Percentiles rank a stretch among this genome's conserved stretches.
Conservation (phyloP, 2,113 vertebrate species). For the Cichladusa arquata region DNA sequence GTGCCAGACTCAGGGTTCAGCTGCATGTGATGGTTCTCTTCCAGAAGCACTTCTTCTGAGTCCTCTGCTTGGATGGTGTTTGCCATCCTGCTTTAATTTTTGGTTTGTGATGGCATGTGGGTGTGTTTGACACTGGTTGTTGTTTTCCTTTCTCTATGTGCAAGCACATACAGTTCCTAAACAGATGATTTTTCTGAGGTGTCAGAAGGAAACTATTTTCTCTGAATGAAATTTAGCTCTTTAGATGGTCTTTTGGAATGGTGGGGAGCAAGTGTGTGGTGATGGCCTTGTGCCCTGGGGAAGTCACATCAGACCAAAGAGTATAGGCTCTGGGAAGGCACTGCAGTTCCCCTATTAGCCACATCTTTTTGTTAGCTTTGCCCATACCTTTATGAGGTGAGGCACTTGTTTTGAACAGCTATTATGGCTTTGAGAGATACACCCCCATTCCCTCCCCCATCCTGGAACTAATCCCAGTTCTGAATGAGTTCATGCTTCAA, state of each 20-base stretch:
- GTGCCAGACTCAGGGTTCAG: rapidly evolving
- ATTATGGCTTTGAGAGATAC: neutral
- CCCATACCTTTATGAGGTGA: rapidly evolving
- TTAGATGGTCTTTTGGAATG: neutral
- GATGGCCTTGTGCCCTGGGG: neutral
- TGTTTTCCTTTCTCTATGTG: neutral
- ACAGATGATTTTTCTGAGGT: neutral
- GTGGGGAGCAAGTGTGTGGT: neutral
- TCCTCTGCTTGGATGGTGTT: neutral
- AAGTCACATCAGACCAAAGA: neutral
- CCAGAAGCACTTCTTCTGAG: neutral
- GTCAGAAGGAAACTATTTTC: neutral
- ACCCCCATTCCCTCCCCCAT: neutral
- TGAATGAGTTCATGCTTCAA: neutral
- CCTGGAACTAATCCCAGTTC: neutral
- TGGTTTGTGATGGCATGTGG: rapidly evolving
- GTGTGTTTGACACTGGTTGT: neutral
- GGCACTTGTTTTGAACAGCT: neutral
- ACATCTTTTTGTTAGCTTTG: neutral
- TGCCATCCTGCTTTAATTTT: neutral
- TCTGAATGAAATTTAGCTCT: neutral
- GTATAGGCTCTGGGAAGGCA: neutral
- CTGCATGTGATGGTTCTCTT: rapidly evolving
- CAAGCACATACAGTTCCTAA: neutral
- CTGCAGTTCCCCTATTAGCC: neutral